Evolutionary conservation across 2,113 vertebrate genomes (phyloP), one percentile per base, ranked within the genome.

Genomic region (Plectropomus leopardus): DNA sequence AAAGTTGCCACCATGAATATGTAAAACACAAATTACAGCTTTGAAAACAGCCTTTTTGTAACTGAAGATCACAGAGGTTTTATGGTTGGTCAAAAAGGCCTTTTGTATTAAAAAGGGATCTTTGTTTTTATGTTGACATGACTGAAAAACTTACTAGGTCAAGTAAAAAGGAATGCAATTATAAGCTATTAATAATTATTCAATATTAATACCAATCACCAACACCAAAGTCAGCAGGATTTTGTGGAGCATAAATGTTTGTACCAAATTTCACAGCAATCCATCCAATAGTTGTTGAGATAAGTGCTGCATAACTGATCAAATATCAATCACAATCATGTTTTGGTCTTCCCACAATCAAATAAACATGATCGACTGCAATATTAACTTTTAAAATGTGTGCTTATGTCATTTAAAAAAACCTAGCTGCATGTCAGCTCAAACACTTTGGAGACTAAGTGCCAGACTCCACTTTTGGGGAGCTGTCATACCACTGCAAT

Each of bases 11-110:
- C 14, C 50, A 26, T n/a, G 30, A 59, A 44, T 55, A 13, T 36
- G 71, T 78, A 10, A 55, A 44, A 66, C 40, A 32, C 34, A 71
- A 63, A 71, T 69, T 47, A 28, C 0, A 72, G 23, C 19, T 42
- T 11, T 40, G n/a, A 23, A 53, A 54, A 77, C 68, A 8, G 42
- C 23, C 10, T 54, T 24, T 60, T 36, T 48, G 21, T 21, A 26
- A 61, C 54, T 15, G 1, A 24, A 44, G 50, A 36, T 13, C 23
- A 70, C 16, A 28, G n/a, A 69, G 42, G 48, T 21, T 36, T 36
- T 17, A 69, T 40, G 21, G 7, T 40, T 4, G 1, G 32, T 36
- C 13, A 23, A 40, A 60, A 59, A 32, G 17, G 28, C 17, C 8
- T 47, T 50, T 19, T 66, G 0, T 6, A 15, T 16, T 23, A 21